Evolutionary conservation across 2,888 invertebrate genomes (phyloP).

Genomic region (Phengaris arion): DNA sequence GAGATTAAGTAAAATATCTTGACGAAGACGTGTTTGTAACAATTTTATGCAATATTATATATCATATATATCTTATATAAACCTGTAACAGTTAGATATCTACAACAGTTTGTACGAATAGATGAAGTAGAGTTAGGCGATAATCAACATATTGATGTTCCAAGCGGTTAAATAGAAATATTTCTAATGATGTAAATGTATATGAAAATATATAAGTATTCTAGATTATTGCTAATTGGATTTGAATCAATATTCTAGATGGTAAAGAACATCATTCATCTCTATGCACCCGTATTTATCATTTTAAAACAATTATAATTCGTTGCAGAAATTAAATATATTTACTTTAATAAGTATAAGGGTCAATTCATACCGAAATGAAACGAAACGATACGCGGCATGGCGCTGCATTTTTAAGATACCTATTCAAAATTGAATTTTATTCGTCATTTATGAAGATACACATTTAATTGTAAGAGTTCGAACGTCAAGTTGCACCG

Average conservation of each 20-base stretch:
- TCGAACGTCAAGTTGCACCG: too few relatives aligned
- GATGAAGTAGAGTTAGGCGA: neutral
- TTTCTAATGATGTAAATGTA: neutral
- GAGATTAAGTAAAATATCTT: neutral
- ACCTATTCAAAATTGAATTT: too few relatives aligned
- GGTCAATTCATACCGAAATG: too few relatives aligned
- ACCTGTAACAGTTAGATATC: slow-evolving; percentile 9
- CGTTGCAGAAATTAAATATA: too few relatives aligned
- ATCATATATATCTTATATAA: neutral
- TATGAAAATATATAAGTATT: slow-evolving; percentile 4
- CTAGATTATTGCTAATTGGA: slow-evolving; percentile 1
- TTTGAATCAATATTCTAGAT: slow-evolving; percentile 9
- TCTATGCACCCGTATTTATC: neutral
- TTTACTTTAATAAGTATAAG: too few relatives aligned
- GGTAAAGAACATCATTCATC: neutral
- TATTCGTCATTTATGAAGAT: too few relatives aligned
- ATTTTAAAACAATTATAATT: neutral
- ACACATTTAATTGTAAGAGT: too few relatives aligned
- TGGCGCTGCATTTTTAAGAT: too few relatives aligned
- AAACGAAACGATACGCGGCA: too few relatives aligned
- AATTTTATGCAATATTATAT: neutral
- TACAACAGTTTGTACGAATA: slow-evolving; percentile 8
- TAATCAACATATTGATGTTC: slow-evolving; percentile 23
- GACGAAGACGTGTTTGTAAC: slow-evolving; percentile 10
- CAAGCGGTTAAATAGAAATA: slow-evolving; percentile 20